These are phyloP conservation scores for Leptopilina syphax DNA, from an alignment of 2,888 invertebrate species.

Conservation along the genomic window DNA sequence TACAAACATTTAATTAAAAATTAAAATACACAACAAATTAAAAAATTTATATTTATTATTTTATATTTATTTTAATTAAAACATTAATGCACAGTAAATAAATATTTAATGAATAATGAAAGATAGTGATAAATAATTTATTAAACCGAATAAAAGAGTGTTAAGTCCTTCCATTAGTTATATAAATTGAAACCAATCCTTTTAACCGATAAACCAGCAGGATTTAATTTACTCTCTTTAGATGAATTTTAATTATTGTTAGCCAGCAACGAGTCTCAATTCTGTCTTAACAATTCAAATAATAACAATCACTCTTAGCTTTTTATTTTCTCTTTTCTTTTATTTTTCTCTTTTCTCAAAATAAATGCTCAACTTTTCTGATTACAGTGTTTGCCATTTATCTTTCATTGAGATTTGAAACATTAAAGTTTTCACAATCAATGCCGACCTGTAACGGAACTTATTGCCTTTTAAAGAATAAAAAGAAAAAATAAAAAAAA, in stretches of 20 bases:
- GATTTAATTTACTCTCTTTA: neutral
- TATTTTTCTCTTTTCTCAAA: too few relatives aligned
- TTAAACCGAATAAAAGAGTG: too few relatives aligned
- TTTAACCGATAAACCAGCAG: neutral
- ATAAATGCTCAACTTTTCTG: neutral
- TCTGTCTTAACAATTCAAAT: neutral
- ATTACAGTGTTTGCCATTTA: neutral
- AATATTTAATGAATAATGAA: too few relatives aligned
- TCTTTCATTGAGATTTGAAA: neutral
- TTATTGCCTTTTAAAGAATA: neutral
- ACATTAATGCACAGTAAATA: too few relatives aligned
- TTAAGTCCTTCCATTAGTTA: neutral
- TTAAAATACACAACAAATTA: too few relatives aligned
- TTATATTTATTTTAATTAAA: too few relatives aligned
- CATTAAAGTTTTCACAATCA: constrained; percentile 13
- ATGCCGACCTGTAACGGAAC: neutral
- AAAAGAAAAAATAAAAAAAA: neutral
- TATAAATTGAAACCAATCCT: neutral
- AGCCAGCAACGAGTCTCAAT: neutral
- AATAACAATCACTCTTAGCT: neutral
- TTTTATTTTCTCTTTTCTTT: neutral
- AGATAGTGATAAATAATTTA: too few relatives aligned
- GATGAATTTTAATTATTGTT: constrained; percentile 22
- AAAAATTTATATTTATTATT: too few relatives aligned
- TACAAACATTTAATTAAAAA: too few relatives aligned